Evolutionary conservation across 2,113 vertebrate genomes (phyloP).

Genomic region (Cromileptes altivelis): DNA sequence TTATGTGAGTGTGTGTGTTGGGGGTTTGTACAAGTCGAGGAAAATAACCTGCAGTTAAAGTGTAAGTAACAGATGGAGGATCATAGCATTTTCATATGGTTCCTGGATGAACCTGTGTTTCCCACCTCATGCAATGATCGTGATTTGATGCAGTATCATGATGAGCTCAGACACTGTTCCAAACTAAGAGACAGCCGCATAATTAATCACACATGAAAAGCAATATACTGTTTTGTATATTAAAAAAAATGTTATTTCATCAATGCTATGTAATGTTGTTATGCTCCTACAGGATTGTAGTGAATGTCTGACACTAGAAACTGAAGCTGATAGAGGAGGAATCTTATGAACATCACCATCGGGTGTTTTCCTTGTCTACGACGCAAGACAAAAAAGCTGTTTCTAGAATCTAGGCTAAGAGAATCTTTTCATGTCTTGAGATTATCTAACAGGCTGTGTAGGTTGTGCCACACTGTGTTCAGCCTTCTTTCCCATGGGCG

Average conservation of each 20-base stretch:
- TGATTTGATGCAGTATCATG: neutral
- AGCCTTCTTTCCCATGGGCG: conserved; percentile 65
- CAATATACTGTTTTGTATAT: neutral
- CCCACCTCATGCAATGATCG: neutral
- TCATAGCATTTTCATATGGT: neutral
- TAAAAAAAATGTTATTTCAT: neutral
- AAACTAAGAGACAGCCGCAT: neutral
- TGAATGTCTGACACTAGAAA: conserved; percentile 17
- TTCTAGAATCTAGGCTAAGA: conserved; percentile 71
- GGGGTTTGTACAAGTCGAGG: neutral
- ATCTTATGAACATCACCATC: conserved; percentile 30
- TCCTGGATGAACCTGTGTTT: conserved; percentile 1
- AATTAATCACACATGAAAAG: neutral
- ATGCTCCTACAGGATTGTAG: neutral
- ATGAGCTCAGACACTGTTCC: neutral
- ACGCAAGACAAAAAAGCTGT: conserved; percentile 47
- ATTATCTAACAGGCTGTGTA: conserved; percentile 73
- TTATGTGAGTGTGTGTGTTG: conserved; percentile 14
- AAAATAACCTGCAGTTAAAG: conserved; percentile 28
- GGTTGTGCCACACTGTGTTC: conserved; percentile 62
- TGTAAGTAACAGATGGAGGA: conserved; percentile 26
- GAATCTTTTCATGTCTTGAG: conserved; percentile 69
- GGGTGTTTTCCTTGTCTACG: conserved; percentile 41
- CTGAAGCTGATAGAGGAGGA: conserved; percentile 13
- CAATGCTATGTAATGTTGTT: neutral